Base-by-base conservation (phyloP, 1,140 invertebrate species). In the Thereuonema tuberculata region DNA sequence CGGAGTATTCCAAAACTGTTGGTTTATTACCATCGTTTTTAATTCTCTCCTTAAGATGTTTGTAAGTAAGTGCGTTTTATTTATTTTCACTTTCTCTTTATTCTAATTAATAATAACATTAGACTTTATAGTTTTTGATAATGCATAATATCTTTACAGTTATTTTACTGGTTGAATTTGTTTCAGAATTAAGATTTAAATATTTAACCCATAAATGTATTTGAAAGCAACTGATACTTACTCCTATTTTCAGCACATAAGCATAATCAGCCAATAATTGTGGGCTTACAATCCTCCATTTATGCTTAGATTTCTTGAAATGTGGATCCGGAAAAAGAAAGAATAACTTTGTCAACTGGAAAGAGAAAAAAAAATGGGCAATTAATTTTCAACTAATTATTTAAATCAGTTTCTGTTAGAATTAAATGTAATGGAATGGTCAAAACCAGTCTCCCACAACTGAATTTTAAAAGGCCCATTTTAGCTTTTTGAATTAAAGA, bases 271-370 rank as follows among this genome's bases (percentile, higher is more conserved):
- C 86, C 37, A 99, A 74, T 20, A 98, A 74, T 63, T 85, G 86
- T 65, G 87, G 82, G 70, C 93, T 98, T 64, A 99, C 95, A 53
- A 99, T 99, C 62, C 97, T 81, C 96, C 96, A 99, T 76, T 99
- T 99, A 70, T 98, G 93, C 77, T 99, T 99, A 0, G 91, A 84
- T 68, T 90, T 96, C 74, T 99, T 99, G 73, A 99, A 99, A 79
- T 99, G 97, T 37, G 97, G 97, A 80, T 99, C 97, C 27, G 97
- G 97, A 74, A 97, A 99, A n/a, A 99, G 76, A 71, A 99, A 98
- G 75, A 99, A 99, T 84, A 99, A 94, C 77, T 99, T 99, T 62
- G 85, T 84, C 17, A 99, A 76, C 85, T 99, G 79, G 65, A 82
- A 80, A 63, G 67, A 61, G 68, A 65, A 65, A 65, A 59, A 27